These are phyloP conservation scores for Girardinus metallicus DNA, from an alignment of 2,797 vertebrate species.

Conservation along the genomic window DNA sequence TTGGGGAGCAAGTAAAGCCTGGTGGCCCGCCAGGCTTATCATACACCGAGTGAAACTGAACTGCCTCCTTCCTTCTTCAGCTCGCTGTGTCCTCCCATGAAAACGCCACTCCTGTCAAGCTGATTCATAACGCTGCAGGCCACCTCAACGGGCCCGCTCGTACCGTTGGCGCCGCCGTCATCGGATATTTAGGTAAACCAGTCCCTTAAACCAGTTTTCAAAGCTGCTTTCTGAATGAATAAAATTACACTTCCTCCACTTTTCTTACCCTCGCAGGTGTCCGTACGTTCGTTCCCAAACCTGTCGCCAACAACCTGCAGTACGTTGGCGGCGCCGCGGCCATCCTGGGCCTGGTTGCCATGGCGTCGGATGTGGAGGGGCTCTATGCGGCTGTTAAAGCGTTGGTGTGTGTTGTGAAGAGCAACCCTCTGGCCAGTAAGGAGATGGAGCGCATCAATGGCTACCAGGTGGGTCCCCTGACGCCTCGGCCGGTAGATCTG, in stretches of 20 bases:
- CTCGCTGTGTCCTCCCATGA: slow-evolving; percentile 96
- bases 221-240: no score
- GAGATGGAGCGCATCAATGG: slow-evolving; percentile 99
- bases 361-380: slow-evolving; percentile 98
- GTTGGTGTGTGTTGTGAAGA: slow-evolving; percentile 97
- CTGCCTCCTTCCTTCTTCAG: slow-evolving; percentile 63
- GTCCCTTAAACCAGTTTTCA: not conserved
- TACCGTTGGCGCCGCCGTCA: slow-evolving; percentile 91
- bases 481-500: no score
- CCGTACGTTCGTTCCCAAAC: slow-evolving; percentile 93
- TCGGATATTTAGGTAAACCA: slow-evolving; percentile 92
- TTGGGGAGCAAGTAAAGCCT: no score
- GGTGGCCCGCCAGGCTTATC: no score
- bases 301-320: slow-evolving; percentile 95
- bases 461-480: slow-evolving; percentile 87
- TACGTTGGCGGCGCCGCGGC: slow-evolving; percentile 96
- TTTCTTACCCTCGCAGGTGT: slow-evolving; percentile 82
- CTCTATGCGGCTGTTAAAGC: slow-evolving; percentile 98
- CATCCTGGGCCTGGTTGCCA: slow-evolving; percentile 96
- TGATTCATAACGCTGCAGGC: slow-evolving; percentile 93
- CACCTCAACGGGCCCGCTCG: slow-evolving; percentile 95
- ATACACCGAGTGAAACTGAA: not conserved
- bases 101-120: slow-evolving; percentile 95
- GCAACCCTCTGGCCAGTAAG: slow-evolving; percentile 97
- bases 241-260: not conserved